A percentile compares a stretch with the other conserved stretches of the same genome.
Evolutionary conservation across 2,888 invertebrate species (phyloP).

Genomic region (Slavum lentiscoides): DNA sequence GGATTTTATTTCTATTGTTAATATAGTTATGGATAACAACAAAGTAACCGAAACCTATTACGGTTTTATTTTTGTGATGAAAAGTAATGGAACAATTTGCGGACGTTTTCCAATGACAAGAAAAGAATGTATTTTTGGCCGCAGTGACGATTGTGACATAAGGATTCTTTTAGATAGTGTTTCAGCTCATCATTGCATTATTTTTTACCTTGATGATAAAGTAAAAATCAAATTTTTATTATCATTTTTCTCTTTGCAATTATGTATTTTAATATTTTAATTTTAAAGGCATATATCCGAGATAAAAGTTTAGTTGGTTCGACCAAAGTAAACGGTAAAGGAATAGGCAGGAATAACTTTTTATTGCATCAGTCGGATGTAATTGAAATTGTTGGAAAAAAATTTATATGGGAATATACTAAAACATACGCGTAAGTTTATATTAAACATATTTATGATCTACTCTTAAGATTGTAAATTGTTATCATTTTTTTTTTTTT

Average conservation of each 20-base stretch:
- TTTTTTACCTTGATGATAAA: conserved; percentile 31
- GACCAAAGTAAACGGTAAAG: conserved; percentile 44
- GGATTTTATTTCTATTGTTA: neutral
- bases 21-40: conserved; percentile 11
- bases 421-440: neutral
- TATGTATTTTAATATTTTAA: neutral
- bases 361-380: conserved; percentile 32
- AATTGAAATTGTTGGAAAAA: conserved; percentile 38
- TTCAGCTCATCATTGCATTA: conserved; percentile 28
- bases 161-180: conserved; percentile 29
- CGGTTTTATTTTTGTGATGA: conserved; percentile 40
- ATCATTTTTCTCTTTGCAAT: neutral
- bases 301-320: conserved; percentile 31
- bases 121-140: conserved; percentile 30
- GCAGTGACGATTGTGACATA: conserved; percentile 17
- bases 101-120: conserved; percentile 29
- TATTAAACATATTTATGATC: neutral
- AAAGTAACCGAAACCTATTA: conserved; percentile 6
- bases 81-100: conserved; percentile 11
- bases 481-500: neutral
- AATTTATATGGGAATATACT: conserved; percentile 36
- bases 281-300: conserved; percentile 35
- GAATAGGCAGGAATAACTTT: conserved; percentile 34
- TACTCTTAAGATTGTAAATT: neutral
- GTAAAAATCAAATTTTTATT: conserved; percentile 3